Conservation (phyloP, 2,113 vertebrate species). For the Eolophus roseicapilla region DNA sequence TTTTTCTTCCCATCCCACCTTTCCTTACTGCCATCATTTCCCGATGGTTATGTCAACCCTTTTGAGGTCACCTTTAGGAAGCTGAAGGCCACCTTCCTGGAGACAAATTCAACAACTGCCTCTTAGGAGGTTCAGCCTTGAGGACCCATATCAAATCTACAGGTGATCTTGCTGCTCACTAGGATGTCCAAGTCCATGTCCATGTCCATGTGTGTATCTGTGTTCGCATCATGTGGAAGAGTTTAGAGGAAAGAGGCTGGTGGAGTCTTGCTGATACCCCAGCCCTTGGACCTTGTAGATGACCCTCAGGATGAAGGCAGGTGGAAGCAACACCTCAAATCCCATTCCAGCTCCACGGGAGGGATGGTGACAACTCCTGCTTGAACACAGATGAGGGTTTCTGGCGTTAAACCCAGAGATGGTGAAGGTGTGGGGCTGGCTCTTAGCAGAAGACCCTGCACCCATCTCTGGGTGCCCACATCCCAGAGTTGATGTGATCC, state of each 20-base stretch:
- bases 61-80: neutral
- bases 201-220: neutral
- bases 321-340: neutral
- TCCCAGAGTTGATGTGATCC: neutral
- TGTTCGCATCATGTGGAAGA: neutral
- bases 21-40: neutral
- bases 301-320: neutral
- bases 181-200: neutral
- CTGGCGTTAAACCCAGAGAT: neutral
- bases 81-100: neutral
- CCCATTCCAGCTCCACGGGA: neutral
- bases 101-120: neutral
- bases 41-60: neutral
- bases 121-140: neutral
- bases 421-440: rapidly evolving
- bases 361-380: neutral
- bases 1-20: neutral
- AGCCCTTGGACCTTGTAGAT: no score
- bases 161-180: neutral
- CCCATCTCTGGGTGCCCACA: neutral
- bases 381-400: neutral
- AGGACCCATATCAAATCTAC: neutral
- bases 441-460: neutral
- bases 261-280: neutral
- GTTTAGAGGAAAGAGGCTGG: neutral